phyloP scores from a whole-genome alignment of 1,140 invertebrate species.

The Argopecten irradians region DNA sequence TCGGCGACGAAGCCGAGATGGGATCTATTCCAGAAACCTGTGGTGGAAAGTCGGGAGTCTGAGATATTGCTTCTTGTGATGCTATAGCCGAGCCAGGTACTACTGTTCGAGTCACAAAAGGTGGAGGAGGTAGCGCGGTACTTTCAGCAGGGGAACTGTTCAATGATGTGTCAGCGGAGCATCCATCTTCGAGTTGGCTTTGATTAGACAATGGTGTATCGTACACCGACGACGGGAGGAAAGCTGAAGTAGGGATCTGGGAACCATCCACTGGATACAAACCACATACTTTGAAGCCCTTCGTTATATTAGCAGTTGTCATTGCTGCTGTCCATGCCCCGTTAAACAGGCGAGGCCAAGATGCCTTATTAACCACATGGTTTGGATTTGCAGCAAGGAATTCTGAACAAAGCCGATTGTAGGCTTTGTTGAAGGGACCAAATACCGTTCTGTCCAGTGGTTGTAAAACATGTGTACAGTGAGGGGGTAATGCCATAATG shows the following conservation, averaged over 20 bases:
- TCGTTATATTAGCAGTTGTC: constrained; percentile 31
- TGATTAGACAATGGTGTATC: background rate
- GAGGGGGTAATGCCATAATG: constrained; percentile 43
- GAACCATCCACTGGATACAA: constrained; percentile 39
- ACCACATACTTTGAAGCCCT: constrained; percentile 43
- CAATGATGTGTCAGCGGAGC: too few relatives aligned
- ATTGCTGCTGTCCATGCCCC: constrained; percentile 43
- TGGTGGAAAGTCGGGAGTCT: too few relatives aligned
- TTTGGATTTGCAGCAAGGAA: constrained; percentile 47
- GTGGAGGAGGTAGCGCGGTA: too few relatives aligned
- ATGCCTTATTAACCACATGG: too few relatives aligned
- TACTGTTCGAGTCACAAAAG: too few relatives aligned
- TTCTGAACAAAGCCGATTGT: constrained; percentile 52
- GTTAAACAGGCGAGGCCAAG: constrained; percentile 32
- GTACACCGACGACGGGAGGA: constrained; percentile 23
- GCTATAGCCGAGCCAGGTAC: too few relatives aligned
- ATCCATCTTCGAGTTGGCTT: too few relatives aligned
- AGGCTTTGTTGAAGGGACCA: constrained; percentile 53
- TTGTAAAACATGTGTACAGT: constrained; percentile 47
- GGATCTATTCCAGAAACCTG: too few relatives aligned
- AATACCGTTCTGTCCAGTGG: constrained; percentile 52
- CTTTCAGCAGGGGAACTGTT: too few relatives aligned
- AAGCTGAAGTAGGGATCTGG: constrained; percentile 34
- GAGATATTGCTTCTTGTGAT: too few relatives aligned
- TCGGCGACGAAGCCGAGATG: too few relatives aligned